phyloP scores from a whole-genome alignment of 64 coral and sea anemone species.

The Porites australiensis region DNA sequence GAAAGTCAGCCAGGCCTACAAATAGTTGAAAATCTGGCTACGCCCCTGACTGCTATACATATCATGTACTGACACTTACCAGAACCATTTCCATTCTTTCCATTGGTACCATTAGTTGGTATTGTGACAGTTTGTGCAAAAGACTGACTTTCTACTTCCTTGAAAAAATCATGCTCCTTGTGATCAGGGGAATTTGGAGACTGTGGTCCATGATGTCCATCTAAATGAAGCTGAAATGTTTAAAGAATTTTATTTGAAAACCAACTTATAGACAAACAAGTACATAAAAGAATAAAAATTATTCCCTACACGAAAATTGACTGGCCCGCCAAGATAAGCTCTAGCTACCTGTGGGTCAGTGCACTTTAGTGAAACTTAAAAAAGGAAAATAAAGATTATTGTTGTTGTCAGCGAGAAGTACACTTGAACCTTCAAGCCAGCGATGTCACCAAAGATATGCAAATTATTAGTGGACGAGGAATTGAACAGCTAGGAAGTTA shows the following conservation, averaged over 20 bases:
- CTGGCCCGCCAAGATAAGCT: too few relatives aligned
- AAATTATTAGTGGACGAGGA: too few relatives aligned
- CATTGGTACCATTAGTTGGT: conserved; percentile 78
- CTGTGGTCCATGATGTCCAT: conserved; percentile 40
- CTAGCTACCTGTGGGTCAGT: too few relatives aligned
- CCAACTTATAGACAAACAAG: not conserved
- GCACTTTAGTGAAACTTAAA: too few relatives aligned
- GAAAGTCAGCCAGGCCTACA: too few relatives aligned
- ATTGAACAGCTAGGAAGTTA: too few relatives aligned
- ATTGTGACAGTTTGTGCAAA: conserved; percentile 41
- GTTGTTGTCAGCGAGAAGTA: too few relatives aligned
- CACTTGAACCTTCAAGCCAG: too few relatives aligned
- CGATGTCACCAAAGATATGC: too few relatives aligned
- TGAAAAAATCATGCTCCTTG: conserved; percentile 79
- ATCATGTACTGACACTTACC: conserved; percentile 1
- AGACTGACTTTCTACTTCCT: conserved; percentile 52
- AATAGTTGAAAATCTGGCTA: too few relatives aligned
- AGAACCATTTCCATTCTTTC: conserved; percentile 55
- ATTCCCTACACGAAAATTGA: not conserved
- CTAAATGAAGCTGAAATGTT: conserved; percentile 47
- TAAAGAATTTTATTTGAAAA: not conserved
- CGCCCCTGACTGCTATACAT: too few relatives aligned
- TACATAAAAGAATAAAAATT: not conserved
- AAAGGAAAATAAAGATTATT: too few relatives aligned
- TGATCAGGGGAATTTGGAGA: conserved; percentile 64